Conservation (phyloP, 2,797 vertebrate genomes). For the Novumbra hubbsi region DNA sequence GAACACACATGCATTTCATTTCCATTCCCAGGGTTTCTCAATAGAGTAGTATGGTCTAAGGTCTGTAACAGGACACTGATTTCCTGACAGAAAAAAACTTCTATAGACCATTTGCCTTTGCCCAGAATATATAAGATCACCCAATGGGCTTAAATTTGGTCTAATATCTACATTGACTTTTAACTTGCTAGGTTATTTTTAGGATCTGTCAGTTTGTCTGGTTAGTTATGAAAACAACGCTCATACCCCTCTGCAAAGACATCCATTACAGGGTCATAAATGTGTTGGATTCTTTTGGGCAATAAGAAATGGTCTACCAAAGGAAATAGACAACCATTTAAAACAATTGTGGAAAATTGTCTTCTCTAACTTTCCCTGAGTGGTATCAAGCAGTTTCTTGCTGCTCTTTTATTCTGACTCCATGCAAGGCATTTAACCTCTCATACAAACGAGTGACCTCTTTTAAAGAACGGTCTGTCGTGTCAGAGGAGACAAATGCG, state of each 20-base stretch:
- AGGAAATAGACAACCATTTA: background rate
- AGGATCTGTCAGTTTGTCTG: background rate
- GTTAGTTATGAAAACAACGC: background rate
- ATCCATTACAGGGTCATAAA: background rate
- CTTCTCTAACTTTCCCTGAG: background rate
- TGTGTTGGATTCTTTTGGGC: background rate
- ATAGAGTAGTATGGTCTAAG: background rate
- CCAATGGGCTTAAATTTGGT: slow-evolving; percentile 3
- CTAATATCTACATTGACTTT: background rate
- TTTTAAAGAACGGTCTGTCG: background rate
- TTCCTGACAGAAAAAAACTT: slow-evolving; percentile 2
- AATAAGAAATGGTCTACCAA: background rate
- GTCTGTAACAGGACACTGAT: slow-evolving; percentile 9
- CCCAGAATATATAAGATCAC: background rate
- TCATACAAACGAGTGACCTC: slow-evolving; percentile 2
- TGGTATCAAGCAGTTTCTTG: background rate
- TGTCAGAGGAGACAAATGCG: background rate
- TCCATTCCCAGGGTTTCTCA: slow-evolving; percentile 6
- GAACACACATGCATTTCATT: slow-evolving; percentile 3
- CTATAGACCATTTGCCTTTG: background rate
- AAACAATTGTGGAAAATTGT: background rate
- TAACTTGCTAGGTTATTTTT: background rate
- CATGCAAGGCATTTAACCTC: background rate
- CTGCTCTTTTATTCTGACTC: background rate
- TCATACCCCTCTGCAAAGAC: background rate